These are phyloP conservation scores for Microplitis deprimator DNA, from an alignment of 2,888 invertebrate genomes.

Conservation along the genomic window DNA sequence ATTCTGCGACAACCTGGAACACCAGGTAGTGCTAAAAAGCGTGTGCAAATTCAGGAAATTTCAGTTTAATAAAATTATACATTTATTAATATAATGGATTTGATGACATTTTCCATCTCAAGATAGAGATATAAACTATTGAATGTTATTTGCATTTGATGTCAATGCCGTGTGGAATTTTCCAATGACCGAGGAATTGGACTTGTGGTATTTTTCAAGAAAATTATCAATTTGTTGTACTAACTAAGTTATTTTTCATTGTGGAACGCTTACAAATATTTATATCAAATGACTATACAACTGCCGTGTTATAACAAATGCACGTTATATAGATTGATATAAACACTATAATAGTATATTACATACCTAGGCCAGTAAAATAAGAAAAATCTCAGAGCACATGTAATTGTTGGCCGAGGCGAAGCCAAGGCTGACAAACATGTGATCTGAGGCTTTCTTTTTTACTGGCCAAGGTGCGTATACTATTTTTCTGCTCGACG, in stretches of 20 bases:
- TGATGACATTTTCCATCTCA: slow-evolving; percentile 34
- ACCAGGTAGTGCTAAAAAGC: slow-evolving; percentile 86
- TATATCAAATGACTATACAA: background rate
- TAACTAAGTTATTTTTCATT: background rate
- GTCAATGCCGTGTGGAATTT: slow-evolving; percentile 40
- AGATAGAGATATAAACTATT: slow-evolving; percentile 11
- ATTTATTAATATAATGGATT: slow-evolving; percentile 27
- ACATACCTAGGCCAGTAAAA: too few species aligned
- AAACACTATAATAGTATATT: background rate
- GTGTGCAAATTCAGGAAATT: slow-evolving; percentile 94
- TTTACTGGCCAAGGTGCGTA: too few species aligned
- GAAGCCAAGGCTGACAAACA: too few species aligned
- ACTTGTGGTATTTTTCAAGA: slow-evolving; percentile 23
- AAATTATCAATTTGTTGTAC: background rate
- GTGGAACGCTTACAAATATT: slow-evolving; percentile 1
- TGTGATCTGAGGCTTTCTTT: too few species aligned
- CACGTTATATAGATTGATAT: background rate
- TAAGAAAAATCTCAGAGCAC: too few species aligned
- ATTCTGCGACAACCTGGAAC: slow-evolving; percentile 80
- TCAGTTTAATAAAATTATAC: slow-evolving; percentile 79
- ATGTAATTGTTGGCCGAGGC: too few species aligned
- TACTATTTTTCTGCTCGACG: too few species aligned
- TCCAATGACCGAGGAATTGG: slow-evolving; percentile 40
- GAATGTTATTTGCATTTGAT: slow-evolving; percentile 29
- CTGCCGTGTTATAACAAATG: background rate